Percentiles rank a stretch among this genome's conserved stretches.
Evolutionary conservation across 2,797 vertebrate species (phyloP).

Genomic region (Meda fulgida): DNA sequence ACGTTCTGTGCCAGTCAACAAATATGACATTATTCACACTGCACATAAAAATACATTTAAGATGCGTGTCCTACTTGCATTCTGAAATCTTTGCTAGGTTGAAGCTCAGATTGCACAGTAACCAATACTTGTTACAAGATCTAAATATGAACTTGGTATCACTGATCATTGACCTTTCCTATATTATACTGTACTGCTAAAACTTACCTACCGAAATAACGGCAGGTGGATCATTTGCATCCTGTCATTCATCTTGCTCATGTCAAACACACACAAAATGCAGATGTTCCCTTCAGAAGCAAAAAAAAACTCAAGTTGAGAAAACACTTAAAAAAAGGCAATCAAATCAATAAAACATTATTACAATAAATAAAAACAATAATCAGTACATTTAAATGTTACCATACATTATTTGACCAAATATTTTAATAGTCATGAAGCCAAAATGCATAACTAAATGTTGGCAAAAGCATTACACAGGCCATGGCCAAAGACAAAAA

Average conservation of each 20-base stretch:
- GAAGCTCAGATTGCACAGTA: slow-evolving; percentile 54
- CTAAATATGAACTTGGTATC: slow-evolving; percentile 60
- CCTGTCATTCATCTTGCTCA: slow-evolving; percentile 11
- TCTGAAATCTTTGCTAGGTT: slow-evolving; percentile 47
- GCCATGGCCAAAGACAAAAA: not conserved
- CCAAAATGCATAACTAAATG: not conserved
- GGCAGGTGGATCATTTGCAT: slow-evolving; percentile 37
- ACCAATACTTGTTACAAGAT: slow-evolving; percentile 49
- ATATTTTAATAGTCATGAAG: not conserved
- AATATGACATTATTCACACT: slow-evolving; percentile 39
- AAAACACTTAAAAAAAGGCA: not conserved
- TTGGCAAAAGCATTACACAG: not conserved
- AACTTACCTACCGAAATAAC: slow-evolving; percentile 58
- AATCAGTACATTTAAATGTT: not conserved
- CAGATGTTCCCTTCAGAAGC: not conserved
- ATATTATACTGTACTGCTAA: slow-evolving; percentile 42
- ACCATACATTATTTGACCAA: slow-evolving; percentile 4
- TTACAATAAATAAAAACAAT: slow-evolving; percentile 9
- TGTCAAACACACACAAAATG: slow-evolving; percentile 8
- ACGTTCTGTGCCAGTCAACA: not conserved
- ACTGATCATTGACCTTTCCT: slow-evolving; percentile 63
- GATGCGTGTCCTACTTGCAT: slow-evolving; percentile 33
- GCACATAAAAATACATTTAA: slow-evolving; percentile 6
- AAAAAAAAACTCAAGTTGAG: not conserved
- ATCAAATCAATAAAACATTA: not conserved